phyloP scores from a whole-genome alignment of 2,888 invertebrate genomes.

The Alitta virens region DNA sequence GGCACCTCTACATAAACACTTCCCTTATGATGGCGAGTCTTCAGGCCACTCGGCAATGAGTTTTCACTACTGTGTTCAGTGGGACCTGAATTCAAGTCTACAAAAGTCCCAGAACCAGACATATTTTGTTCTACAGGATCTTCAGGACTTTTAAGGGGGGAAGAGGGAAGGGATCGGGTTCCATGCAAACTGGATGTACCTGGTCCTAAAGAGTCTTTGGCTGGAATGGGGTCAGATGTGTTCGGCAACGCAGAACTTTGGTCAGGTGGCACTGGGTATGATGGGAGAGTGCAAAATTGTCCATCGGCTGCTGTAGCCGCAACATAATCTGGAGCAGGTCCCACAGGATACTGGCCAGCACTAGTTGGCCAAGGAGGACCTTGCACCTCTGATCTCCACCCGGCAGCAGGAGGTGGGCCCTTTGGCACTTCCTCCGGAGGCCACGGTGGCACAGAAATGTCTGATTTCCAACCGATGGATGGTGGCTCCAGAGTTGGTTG shows the following conservation, averaged over 20 bases:
- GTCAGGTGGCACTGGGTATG: neutral
- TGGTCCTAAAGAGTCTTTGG: neutral
- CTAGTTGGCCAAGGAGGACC: neutral
- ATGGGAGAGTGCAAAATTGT: neutral
- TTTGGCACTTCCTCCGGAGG: neutral
- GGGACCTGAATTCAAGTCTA: neutral
- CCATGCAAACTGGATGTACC: neutral
- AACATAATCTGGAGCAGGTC: neutral
- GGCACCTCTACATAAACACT: constrained; percentile 9
- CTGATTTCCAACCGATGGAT: neutral
- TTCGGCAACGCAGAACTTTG: constrained; percentile 2
- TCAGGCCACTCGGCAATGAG: neutral
- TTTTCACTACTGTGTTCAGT: neutral
- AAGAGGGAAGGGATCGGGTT: constrained; percentile 10
- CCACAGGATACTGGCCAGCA: neutral
- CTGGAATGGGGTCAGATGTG: neutral
- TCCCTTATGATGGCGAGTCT: constrained; percentile 14
- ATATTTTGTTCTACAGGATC: neutral
- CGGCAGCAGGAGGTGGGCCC: neutral
- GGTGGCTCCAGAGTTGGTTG: neutral
- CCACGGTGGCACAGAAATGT: neutral
- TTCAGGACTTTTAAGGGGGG: constrained; percentile 10
- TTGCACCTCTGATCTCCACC: neutral
- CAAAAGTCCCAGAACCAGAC: neutral
- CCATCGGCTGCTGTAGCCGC: neutral